A percentile compares a stretch with the other conserved stretches of the same genome.
Conservation (phyloP, 2,797 vertebrate species). For the Dromococcyx pavoninus region DNA sequence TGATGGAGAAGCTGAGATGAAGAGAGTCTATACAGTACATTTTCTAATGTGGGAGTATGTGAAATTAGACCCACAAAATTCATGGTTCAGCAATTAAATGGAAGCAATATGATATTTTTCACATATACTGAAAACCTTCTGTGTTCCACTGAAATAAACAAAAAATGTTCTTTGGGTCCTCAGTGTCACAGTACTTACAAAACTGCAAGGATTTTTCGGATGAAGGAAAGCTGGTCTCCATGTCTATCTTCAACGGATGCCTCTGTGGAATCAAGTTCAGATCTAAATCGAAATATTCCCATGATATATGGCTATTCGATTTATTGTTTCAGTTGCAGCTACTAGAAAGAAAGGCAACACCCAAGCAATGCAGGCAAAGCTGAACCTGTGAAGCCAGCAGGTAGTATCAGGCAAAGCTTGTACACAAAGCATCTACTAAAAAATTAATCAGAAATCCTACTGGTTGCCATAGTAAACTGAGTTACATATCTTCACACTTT, state of each 20-base stretch:
- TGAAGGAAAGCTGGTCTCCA: background rate
- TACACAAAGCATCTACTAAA: background rate
- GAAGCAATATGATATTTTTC: slow-evolving; percentile 58
- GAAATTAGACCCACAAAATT: slow-evolving; percentile 53
- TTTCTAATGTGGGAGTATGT: slow-evolving; percentile 45
- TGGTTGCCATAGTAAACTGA: background rate
- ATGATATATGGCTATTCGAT: background rate
- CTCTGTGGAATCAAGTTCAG: background rate
- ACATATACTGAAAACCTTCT: slow-evolving; percentile 2
- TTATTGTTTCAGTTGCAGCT: background rate
- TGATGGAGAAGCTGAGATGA: slow-evolving; percentile 61
- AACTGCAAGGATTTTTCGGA: background rate
- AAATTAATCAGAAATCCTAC: background rate
- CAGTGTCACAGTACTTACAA: background rate
- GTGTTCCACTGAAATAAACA: background rate
- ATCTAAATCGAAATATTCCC: background rate
- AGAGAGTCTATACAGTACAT: slow-evolving; percentile 54
- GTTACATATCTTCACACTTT: background rate
- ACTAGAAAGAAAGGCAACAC: background rate
- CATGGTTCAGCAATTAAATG: slow-evolving; percentile 35
- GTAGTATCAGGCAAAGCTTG: background rate
- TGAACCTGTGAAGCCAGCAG: background rate
- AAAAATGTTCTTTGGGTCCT: background rate
- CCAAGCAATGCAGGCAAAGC: background rate
- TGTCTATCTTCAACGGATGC: background rate